Percentiles rank a stretch among this genome's conserved stretches.
phyloP scores from a whole-genome alignment of 2,797 vertebrate genomes.

The Xiphophorus birchmanni region DNA sequence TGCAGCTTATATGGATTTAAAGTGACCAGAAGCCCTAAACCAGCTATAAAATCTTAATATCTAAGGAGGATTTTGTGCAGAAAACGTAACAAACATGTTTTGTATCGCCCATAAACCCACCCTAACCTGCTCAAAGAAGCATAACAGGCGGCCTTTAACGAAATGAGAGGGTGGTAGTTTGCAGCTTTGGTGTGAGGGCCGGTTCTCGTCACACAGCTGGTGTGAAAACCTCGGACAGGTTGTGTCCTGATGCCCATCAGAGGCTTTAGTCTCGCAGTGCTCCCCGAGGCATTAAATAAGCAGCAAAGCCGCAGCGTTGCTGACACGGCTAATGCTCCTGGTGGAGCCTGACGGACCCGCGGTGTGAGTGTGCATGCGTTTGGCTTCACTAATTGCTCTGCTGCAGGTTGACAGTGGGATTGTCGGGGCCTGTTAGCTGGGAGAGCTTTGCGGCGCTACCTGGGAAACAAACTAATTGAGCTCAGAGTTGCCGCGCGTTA shows the following conservation, averaged over 20 bases:
- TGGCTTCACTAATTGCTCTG: constrained; percentile 68
- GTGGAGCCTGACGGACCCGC: constrained; percentile 42
- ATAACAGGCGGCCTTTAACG: background rate
- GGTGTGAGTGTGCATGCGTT: constrained; percentile 46
- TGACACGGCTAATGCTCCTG: constrained; percentile 55
- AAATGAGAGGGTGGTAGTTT: background rate
- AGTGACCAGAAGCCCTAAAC: no score
- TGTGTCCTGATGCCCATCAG: constrained; percentile 25
- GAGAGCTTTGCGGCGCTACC: constrained; percentile 52
- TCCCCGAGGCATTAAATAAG: constrained; percentile 55
- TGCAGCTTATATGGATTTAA: no score
- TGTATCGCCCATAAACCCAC: no score
- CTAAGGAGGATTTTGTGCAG: no score
- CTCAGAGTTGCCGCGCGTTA: constrained; percentile 60
- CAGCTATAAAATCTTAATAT: no score
- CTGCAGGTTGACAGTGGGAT: constrained; percentile 68
- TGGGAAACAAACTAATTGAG: constrained; percentile 77
- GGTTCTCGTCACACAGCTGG: constrained; percentile 19
- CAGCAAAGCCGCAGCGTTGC: constrained; percentile 38
- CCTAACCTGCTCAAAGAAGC: no score
- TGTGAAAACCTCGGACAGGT: constrained; percentile 36
- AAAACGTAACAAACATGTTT: no score
- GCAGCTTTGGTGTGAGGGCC: constrained; percentile 14
- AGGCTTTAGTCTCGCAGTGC: constrained; percentile 33
- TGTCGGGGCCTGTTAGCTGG: constrained; percentile 66